Evolutionary conservation across 1,140 invertebrate genomes (phyloP).

Genomic region (Augochlora pura): DNA sequence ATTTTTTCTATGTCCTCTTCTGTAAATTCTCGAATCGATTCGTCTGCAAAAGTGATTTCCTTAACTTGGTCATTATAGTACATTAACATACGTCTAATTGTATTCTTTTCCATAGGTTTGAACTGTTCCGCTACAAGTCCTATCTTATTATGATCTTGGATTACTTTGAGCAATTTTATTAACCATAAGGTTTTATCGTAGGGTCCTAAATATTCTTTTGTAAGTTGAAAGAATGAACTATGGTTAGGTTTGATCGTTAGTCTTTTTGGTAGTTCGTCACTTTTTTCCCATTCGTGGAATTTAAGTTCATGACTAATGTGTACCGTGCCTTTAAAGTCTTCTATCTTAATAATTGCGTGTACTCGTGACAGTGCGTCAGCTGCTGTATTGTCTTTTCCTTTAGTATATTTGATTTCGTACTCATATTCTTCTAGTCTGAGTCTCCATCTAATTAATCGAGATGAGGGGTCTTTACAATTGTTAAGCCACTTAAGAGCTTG

Average conservation of each 20-base stretch:
- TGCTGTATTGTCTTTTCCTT: background rate
- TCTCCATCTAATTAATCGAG: background rate
- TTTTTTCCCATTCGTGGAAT: background rate
- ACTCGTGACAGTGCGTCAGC: background rate
- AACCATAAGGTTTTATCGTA: no score
- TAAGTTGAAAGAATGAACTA: no score
- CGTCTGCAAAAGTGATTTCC: background rate
- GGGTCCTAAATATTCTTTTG: no score
- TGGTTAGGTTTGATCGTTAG: no score
- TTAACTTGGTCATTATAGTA: background rate
- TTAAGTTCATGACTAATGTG: background rate
- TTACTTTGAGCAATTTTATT: no score
- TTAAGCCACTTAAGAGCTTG: background rate
- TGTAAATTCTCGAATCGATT: background rate
- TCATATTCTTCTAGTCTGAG: background rate
- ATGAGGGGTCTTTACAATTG: background rate
- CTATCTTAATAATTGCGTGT: background rate
- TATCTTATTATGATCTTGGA: background rate
- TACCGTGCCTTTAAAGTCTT: background rate
- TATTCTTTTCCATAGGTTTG: background rate
- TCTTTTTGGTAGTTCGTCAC: no score
- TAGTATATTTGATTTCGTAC: background rate
- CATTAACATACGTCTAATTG: no score
- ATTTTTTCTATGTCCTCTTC: background rate
- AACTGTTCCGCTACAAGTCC: background rate